Evolutionary conservation across 2,797 vertebrate genomes (phyloP).

Genomic region (Cyprinodon diabolis): DNA sequence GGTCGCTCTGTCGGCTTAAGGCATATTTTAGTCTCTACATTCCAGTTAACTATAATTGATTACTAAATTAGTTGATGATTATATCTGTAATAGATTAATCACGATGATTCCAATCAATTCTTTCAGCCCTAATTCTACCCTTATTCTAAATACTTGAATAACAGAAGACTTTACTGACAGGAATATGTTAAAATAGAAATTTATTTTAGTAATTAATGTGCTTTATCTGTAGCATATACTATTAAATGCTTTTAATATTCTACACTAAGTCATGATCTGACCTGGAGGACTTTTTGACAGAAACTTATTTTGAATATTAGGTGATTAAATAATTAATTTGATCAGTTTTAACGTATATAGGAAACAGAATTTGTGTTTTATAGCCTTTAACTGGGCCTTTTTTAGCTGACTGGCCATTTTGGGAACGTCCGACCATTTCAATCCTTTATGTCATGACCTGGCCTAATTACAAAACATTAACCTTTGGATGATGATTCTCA

Average conservation of each 20-base stretch:
- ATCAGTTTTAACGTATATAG: background rate
- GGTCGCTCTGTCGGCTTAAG: too few relatives aligned
- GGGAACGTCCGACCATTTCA: background rate
- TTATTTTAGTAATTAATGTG: background rate
- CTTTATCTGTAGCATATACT: background rate
- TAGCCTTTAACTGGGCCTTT: background rate
- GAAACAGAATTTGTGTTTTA: background rate
- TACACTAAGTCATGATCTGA: background rate
- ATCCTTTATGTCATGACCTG: background rate
- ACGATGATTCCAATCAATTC: too few relatives aligned
- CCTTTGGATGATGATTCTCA: background rate
- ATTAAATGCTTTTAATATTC: background rate
- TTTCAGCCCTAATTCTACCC: conserved; percentile 5
- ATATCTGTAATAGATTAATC: too few relatives aligned
- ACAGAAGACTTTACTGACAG: conserved; percentile 8
- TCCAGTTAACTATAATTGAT: too few relatives aligned
- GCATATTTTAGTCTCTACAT: too few relatives aligned
- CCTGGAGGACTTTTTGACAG: background rate
- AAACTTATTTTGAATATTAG: background rate
- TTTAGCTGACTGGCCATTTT: background rate
- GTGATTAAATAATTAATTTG: background rate
- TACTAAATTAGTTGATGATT: too few relatives aligned
- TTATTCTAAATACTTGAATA: conserved; percentile 20
- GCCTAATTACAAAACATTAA: background rate
- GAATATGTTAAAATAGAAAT: conserved; percentile 23